phyloP scores from a whole-genome alignment of 2,797 vertebrate genomes.

The Chelidonichthys spinosus region DNA sequence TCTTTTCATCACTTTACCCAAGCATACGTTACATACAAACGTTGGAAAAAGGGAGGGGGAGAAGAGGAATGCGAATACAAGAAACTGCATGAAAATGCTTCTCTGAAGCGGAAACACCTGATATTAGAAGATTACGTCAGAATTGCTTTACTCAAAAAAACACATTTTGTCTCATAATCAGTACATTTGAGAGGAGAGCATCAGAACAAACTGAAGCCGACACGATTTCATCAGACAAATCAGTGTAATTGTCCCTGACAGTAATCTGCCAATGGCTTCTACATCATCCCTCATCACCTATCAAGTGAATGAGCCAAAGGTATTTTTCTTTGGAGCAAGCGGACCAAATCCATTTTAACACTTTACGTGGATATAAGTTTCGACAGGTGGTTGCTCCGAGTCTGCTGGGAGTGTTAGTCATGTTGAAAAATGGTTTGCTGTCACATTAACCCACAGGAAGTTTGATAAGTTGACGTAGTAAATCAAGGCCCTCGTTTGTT shows the following conservation, averaged over 20 bases:
- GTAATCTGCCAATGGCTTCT: conserved; percentile 13
- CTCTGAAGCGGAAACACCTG: conserved; percentile 11
- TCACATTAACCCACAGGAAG: neutral
- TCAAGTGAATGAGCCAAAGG: conserved; percentile 18
- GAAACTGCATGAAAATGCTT: conserved; percentile 4
- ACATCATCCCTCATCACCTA: conserved; percentile 19
- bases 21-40: conserved; percentile 29
- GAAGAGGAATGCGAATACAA: conserved; percentile 4
- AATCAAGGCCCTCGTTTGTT: conserved; percentile 15
- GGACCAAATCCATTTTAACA: neutral
- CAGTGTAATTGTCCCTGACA: neutral
- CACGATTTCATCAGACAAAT: neutral
- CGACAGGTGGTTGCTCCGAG: conserved; percentile 1
- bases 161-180: neutral
- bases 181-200: neutral
- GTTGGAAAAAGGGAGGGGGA: neutral
- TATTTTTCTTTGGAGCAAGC: conserved; percentile 16
- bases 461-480: neutral
- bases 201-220: neutral
- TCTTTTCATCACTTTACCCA: conserved; percentile 39
- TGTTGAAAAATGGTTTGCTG: conserved; percentile 12
- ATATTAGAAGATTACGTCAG: neutral
- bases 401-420: neutral
- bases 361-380: conserved; percentile 5
- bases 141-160: neutral